Conservation (phyloP, 1,140 invertebrate genomes). For the Harpegnathos saltator region DNA sequence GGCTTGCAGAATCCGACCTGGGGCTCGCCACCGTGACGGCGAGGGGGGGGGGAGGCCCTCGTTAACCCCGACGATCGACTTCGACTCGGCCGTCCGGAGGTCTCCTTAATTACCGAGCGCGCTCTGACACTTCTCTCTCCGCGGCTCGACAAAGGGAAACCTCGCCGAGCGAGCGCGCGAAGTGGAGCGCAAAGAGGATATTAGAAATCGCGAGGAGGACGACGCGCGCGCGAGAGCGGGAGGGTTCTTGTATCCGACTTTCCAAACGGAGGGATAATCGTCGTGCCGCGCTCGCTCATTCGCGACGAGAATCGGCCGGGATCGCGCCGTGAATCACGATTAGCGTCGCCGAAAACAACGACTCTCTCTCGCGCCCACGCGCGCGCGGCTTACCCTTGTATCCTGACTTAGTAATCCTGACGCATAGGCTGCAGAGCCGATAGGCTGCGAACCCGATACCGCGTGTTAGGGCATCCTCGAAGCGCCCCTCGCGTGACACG, state of each 20-base stretch:
- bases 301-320: constrained; percentile 15
- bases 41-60: too few relatives aligned
- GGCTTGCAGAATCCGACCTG: constrained; percentile 73
- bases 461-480: constrained; percentile 38
- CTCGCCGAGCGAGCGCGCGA: constrained; percentile 14
- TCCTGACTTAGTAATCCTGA: constrained; percentile 50
- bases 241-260: neutral
- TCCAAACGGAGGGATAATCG: constrained; percentile 10
- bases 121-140: constrained; percentile 39
- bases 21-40: constrained; percentile 72
- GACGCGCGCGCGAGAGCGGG: too few relatives aligned
- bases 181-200: constrained; percentile 29
- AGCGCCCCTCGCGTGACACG: neutral
- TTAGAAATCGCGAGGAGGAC: constrained; percentile 44
- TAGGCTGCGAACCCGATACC: constrained; percentile 15
- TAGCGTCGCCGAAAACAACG: constrained; percentile 42
- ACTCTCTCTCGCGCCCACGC: neutral
- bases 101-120: constrained; percentile 76
- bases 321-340: constrained; percentile 42
- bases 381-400: constrained; percentile 26
- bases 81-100: constrained; percentile 67
- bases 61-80: constrained; percentile 76
- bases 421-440: constrained; percentile 30
- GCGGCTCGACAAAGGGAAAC: constrained; percentile 29
- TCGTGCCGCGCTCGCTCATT: constrained; percentile 6